Evolutionary conservation across 2,797 vertebrate genomes (phyloP), one percentile per base, ranked within the genome.

Genomic region (Acanthiza pusilla): DNA sequence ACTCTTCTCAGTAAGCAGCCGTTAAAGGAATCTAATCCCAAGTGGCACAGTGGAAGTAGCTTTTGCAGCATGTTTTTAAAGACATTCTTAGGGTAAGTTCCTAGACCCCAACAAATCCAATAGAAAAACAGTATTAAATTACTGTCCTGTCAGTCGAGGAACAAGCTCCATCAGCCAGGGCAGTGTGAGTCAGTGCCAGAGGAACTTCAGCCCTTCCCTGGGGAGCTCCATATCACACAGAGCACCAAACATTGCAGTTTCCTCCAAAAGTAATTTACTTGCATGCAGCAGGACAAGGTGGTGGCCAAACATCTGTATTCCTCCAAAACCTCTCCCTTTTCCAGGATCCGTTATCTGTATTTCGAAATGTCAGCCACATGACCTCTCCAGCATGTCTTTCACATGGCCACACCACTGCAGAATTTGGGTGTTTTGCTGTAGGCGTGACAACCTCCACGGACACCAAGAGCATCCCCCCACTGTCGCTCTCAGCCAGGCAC

Each of bases 121-220:
- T 21, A 8, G 18, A 38, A 88, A 86, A 71, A 17, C 25, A 58
- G 10, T 61, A 72, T 62, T 40, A 53, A 80, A 77, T 88, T 71
- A 47, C 47, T 50, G 15, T 25, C 0, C 0, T 40, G 50, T 54
- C 76, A 67, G 60, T 43, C 0, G 0, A 86, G 73, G 74, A 87
- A 80, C 21, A 77, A 89, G 17, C 21, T 76, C 27, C 22, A 71
- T 79, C 23, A 91, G 34, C 32, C 13, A 5, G 42, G 23, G 19
- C 32, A 67, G 19, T 3, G 0, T 51, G 22, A 79, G 16, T 40
- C 84, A 72, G n/a, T 1, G 0, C 30, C 3, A 2, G 19, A 73
- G 6, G 26, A 76, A 16, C 42, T 75, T 65, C 50, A 80, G 13
- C 36, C 54, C 23, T 65, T 92, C 40, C 38, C 48, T 9, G 3